These are phyloP conservation scores for Leucoraja erinaceus DNA, from an alignment of 2,113 vertebrate species.

Conservation along the genomic window DNA sequence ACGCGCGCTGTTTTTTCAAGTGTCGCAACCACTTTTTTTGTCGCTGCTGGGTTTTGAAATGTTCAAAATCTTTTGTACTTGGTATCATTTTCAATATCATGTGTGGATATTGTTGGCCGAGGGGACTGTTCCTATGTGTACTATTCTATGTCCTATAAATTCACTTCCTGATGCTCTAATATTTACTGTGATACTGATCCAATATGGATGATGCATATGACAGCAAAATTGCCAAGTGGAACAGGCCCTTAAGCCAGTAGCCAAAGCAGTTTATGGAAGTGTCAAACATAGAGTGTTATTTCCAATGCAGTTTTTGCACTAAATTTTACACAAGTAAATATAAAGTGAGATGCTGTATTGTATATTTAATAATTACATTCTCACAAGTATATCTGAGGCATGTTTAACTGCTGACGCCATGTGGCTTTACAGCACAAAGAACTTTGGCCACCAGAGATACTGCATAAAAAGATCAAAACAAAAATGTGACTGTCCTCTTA, in stretches of 20 bases:
- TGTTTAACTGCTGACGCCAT: background rate
- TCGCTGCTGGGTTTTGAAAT: no score
- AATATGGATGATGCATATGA: background rate
- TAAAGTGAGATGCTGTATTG: background rate
- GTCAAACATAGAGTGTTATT: background rate
- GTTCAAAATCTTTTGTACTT: no score
- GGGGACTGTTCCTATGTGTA: no score
- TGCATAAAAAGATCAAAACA: background rate
- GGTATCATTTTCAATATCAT: no score
- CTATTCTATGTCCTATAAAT: background rate
- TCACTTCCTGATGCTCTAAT: background rate
- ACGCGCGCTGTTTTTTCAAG: no score
- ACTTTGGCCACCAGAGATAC: background rate
- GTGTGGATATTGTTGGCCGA: no score
- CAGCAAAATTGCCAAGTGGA: no score
- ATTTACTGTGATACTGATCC: background rate
- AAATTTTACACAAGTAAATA: background rate
- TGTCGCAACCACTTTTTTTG: no score
- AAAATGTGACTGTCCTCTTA: background rate
- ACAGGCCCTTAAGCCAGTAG: no score
- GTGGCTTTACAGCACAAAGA: background rate
- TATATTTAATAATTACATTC: conserved; percentile 7
- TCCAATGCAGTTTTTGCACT: background rate
- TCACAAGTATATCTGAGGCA: background rate
- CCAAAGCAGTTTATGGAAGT: background rate